Conservation (phyloP, 1,140 invertebrate species). For the Rhyacophila brunnea region DNA sequence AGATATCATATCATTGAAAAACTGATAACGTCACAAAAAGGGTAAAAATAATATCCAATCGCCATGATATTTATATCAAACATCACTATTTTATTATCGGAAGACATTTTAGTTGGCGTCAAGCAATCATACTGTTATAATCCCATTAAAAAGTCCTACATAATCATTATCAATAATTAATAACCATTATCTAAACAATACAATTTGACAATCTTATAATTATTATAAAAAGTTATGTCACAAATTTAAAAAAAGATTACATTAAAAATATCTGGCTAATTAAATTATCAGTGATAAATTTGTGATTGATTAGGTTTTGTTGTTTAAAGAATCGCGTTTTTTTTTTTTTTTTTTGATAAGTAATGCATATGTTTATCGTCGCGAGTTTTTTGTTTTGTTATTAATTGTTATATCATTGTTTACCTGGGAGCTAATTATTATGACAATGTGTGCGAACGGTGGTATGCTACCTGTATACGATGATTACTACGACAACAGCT, state of each 20-base stretch:
- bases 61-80: not conserved
- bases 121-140: too few relatives aligned
- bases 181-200: not conserved
- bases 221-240: too few relatives aligned
- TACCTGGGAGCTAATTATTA: slow-evolving; percentile 33
- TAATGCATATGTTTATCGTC: too few relatives aligned
- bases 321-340: too few relatives aligned
- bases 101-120: too few relatives aligned
- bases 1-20: slow-evolving; percentile 28
- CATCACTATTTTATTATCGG: not conserved
- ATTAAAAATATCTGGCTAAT: too few relatives aligned
- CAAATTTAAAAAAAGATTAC: too few relatives aligned
- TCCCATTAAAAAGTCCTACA: not conserved
- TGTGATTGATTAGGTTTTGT: too few relatives aligned
- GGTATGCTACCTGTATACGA: slow-evolving; percentile 54
- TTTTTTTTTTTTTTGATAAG: too few relatives aligned
- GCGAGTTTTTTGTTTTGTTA: not conserved
- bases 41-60: not conserved
- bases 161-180: not conserved
- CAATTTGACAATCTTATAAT: too few relatives aligned
- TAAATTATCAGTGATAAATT: too few relatives aligned
- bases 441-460: slow-evolving; percentile 54
- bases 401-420: too few relatives aligned
- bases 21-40: slow-evolving; percentile 32
- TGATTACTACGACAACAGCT: slow-evolving; percentile 64